These are phyloP conservation scores for silkworm (Bombyx mori) DNA, from an alignment of 1,140 invertebrate species.

Conservation along the genomic window DNA sequence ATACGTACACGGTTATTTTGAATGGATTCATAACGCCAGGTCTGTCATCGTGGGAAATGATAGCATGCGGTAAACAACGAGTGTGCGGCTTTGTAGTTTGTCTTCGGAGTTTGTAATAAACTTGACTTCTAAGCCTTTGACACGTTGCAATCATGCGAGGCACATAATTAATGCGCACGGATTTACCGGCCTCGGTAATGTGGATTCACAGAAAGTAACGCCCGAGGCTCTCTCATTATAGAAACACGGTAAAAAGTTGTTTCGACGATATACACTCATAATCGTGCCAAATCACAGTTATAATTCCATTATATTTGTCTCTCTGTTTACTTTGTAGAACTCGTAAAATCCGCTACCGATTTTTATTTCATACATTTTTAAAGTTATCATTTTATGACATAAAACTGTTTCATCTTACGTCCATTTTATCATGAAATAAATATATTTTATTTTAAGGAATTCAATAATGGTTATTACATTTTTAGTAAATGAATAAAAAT, in stretches of 20 bases:
- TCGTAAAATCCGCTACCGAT: no score
- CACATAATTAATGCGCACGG: slow-evolving; percentile 32
- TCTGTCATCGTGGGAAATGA: slow-evolving; percentile 22
- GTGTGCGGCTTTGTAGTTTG: slow-evolving; percentile 10
- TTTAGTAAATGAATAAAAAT: no score
- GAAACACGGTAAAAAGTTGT: slow-evolving; percentile 33
- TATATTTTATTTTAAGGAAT: no score
- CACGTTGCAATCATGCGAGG: slow-evolving; percentile 19
- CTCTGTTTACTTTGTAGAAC: slow-evolving; percentile 5
- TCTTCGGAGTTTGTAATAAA: slow-evolving; percentile 29
- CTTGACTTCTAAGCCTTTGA: slow-evolving; percentile 23
- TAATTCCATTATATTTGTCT: slow-evolving; percentile 4
- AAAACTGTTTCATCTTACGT: no score
- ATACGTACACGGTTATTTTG: no score
- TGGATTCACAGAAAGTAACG: slow-evolving; percentile 27
- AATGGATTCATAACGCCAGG: not conserved
- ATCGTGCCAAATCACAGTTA: slow-evolving; percentile 9
- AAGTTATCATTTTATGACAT: no score
- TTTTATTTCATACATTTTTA: no score
- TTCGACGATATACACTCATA: slow-evolving; percentile 18
- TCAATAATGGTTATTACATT: no score
- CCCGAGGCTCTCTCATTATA: slow-evolving; percentile 34
- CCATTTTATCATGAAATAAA: no score
- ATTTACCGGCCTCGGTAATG: slow-evolving; percentile 24
- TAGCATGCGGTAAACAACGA: slow-evolving; percentile 21